phyloP scores from a whole-genome alignment of 2,797 vertebrate genomes.

The Salarias fasciatus region DNA sequence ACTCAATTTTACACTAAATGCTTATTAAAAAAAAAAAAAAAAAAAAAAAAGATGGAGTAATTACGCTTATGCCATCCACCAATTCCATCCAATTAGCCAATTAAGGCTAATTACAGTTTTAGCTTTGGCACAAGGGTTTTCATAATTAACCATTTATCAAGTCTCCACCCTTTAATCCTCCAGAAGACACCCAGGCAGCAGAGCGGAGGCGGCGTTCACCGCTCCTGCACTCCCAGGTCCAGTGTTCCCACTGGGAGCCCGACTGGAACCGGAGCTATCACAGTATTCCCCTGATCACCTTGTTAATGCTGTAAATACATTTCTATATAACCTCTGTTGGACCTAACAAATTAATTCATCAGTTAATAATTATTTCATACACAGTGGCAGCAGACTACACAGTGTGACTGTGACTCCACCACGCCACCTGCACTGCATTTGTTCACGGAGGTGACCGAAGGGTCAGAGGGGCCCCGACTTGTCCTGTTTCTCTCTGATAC shows the following conservation, averaged over 20 bases:
- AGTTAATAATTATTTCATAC: constrained; percentile 27
- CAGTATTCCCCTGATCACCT: constrained; percentile 12
- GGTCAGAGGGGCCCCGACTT: constrained; percentile 43
- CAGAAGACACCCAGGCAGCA: constrained; percentile 59
- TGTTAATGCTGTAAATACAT: constrained; percentile 25
- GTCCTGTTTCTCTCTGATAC: constrained; percentile 25
- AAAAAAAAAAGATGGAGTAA: constrained; percentile 48
- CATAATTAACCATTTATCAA: constrained; percentile 80
- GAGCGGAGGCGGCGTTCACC: constrained; percentile 16
- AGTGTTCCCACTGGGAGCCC: constrained; percentile 30
- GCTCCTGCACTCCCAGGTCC: constrained; percentile 21
- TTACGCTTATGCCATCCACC: constrained; percentile 70
- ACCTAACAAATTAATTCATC: constrained; percentile 17
- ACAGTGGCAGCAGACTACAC: neutral
- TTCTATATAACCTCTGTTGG: constrained; percentile 41
- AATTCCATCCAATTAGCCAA: constrained; percentile 78
- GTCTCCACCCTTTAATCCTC: constrained; percentile 59
- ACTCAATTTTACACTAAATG: constrained; percentile 46
- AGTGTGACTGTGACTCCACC: neutral
- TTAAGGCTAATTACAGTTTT: constrained; percentile 79
- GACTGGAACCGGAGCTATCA: constrained; percentile 4
- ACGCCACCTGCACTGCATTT: constrained; percentile 1
- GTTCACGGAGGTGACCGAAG: constrained; percentile 18
- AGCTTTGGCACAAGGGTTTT: constrained; percentile 76
- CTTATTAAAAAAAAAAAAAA: constrained; percentile 23